Conservation (phyloP, 2,888 invertebrate genomes). For the Syrphus vitripennis region DNA sequence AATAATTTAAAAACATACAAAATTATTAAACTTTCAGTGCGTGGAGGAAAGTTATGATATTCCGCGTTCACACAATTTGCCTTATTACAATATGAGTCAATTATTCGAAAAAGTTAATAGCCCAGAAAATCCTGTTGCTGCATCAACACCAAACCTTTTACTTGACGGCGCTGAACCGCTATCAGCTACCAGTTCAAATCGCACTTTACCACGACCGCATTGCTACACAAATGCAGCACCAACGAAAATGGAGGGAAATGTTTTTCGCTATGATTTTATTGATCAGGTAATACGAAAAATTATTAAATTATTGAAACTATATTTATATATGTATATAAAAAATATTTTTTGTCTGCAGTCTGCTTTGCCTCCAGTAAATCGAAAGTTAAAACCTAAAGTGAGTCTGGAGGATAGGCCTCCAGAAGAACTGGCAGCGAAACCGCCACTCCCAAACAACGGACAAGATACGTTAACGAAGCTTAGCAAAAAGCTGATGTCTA, state of each 20-base stretch:
- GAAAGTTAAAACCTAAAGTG: constrained; percentile 88
- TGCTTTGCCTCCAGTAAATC: constrained; percentile 88
- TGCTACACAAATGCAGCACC: constrained; percentile 83
- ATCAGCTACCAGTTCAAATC: constrained; percentile 70
- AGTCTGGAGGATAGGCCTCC: constrained; percentile 77
- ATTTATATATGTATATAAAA: too few species aligned
- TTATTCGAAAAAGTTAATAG: constrained; percentile 76
- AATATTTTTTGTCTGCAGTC: constrained; percentile 56
- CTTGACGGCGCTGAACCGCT: constrained; percentile 73
- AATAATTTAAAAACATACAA: too few species aligned
- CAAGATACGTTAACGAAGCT: constrained; percentile 72
- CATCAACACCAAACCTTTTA: constrained; percentile 80
- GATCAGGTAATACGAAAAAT: constrained; percentile 74
- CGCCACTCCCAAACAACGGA: constrained; percentile 74
- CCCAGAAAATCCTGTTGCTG: constrained; percentile 78
- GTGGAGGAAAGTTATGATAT: constrained; percentile 86
- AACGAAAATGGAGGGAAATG: constrained; percentile 80
- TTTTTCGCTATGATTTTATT: constrained; percentile 82
- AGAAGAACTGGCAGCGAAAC: constrained; percentile 78
- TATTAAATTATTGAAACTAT: too few species aligned
- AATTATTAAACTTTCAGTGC: constrained; percentile 69
- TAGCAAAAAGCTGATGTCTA: constrained; percentile 43
- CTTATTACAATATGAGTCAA: constrained; percentile 79
- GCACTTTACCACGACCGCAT: constrained; percentile 79
- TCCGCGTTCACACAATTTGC: constrained; percentile 85